A percentile compares a stretch with the other conserved stretches of the same genome.
phyloP scores from a whole-genome alignment of 2,888 invertebrate genomes.

The Hirtodrosophila alboralis region DNA sequence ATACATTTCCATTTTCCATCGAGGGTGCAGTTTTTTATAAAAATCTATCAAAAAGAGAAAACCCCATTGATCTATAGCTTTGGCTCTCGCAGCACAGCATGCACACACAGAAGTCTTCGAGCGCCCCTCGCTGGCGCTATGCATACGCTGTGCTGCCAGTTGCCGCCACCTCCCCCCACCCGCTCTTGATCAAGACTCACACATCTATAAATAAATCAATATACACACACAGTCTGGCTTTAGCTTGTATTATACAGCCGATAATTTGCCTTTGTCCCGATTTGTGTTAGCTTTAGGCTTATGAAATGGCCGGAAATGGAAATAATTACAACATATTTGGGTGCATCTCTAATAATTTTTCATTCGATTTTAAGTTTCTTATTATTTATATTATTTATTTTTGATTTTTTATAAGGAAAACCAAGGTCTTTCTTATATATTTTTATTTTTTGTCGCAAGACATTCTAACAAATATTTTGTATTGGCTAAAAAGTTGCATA shows the following conservation, averaged over 20 bases:
- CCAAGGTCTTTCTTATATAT: slow-evolving; percentile 34
- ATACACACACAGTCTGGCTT: slow-evolving; percentile 49
- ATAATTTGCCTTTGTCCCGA: slow-evolving; percentile 65
- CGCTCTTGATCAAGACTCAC: slow-evolving; percentile 38
- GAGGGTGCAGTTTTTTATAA: slow-evolving; percentile 45
- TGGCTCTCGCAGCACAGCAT: slow-evolving; percentile 37
- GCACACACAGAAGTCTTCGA: slow-evolving; percentile 32
- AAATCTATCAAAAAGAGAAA: not conserved
- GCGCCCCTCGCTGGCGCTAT: slow-evolving; percentile 40
- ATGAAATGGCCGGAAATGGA: slow-evolving; percentile 73
- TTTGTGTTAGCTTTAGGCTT: slow-evolving; percentile 57
- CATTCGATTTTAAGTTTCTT: slow-evolving; percentile 74
- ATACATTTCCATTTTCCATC: slow-evolving; percentile 83
- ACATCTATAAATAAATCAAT: slow-evolving; percentile 50
- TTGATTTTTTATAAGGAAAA: slow-evolving; percentile 45
- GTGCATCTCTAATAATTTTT: slow-evolving; percentile 83
- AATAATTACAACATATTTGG: slow-evolving; percentile 84
- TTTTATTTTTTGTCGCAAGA: slow-evolving; percentile 19
- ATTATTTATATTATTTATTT: slow-evolving; percentile 66
- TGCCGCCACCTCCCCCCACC: slow-evolving; percentile 24
- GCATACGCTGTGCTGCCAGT: slow-evolving; percentile 35
- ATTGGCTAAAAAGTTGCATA: slow-evolving; percentile 25
- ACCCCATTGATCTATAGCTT: slow-evolving; percentile 19
- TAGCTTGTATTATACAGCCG: slow-evolving; percentile 72
- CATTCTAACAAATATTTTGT: slow-evolving; percentile 9